Evolutionary conservation across 2,797 vertebrate species (phyloP).

Genomic region (Pyrocephalus nanus): DNA sequence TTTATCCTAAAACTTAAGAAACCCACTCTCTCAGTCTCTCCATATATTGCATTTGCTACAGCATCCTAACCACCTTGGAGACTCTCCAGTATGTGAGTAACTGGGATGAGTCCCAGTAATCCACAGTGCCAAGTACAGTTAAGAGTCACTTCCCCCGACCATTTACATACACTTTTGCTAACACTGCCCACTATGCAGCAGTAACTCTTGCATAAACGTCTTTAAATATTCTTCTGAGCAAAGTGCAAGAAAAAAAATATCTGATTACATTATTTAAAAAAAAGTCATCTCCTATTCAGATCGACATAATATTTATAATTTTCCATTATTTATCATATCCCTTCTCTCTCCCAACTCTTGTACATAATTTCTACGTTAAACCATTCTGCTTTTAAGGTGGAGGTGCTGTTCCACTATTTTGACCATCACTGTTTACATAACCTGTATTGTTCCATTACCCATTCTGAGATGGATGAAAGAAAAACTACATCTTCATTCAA

Average conservation of each 20-base stretch:
- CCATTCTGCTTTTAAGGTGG: neutral
- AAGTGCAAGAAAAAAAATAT: neutral
- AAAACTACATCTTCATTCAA: neutral
- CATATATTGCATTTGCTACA: accelerated
- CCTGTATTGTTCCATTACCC: neutral
- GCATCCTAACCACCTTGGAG: neutral
- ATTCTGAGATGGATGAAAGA: neutral
- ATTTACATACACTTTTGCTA: neutral
- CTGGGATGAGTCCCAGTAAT: neutral
- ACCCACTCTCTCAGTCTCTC: neutral
- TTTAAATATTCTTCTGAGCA: neutral
- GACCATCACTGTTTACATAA: neutral
- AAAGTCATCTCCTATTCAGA: neutral
- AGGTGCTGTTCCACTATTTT: neutral
- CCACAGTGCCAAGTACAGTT: neutral
- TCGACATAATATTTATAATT: neutral
- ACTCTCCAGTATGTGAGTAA: accelerated
- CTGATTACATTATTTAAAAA: neutral
- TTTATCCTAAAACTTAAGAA: neutral
- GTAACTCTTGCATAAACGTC: neutral
- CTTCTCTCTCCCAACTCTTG: neutral
- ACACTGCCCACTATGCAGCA: neutral
- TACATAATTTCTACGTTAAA: neutral
- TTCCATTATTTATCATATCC: neutral
- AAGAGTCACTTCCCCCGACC: neutral